These are phyloP conservation scores for Opisthograptis luteolata DNA, from an alignment of 2,888 invertebrate genomes.

Conservation along the genomic window DNA sequence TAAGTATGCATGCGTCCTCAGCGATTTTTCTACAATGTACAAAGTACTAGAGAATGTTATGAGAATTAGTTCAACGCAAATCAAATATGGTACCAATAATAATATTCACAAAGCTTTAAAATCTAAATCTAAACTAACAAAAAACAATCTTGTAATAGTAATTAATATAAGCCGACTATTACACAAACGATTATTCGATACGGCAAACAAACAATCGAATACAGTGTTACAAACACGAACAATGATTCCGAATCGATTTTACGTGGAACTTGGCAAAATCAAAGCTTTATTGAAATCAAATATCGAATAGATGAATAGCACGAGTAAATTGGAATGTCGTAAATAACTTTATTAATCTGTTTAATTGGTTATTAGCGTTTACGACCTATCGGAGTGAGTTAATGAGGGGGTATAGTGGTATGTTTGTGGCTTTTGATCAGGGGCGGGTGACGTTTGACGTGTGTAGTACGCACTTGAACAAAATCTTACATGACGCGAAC, in stretches of 20 bases:
- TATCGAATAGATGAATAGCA: conserved; percentile 36
- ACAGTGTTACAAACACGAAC: conserved; percentile 67
- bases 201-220: conserved; percentile 51
- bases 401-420: conserved; percentile 67
- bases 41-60: too few relatives aligned
- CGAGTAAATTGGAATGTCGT: conserved; percentile 69
- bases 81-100: too few relatives aligned
- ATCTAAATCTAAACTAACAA: neutral
- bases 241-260: conserved; percentile 68
- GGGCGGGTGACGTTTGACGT: conserved; percentile 43
- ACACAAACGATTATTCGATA: conserved; percentile 47
- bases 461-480: conserved; percentile 43
- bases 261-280: conserved; percentile 63
- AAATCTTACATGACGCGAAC: conserved; percentile 41
- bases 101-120: too few relatives aligned
- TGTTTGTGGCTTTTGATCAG: conserved; percentile 64
- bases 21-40: too few relatives aligned
- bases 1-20: too few relatives aligned
- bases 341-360: conserved; percentile 79
- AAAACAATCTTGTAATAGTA: conserved; percentile 16
- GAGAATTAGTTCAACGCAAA: too few relatives aligned
- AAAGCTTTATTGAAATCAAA: conserved; percentile 67
- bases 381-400: conserved; percentile 67
- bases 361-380: conserved; percentile 80
- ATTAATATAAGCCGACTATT: conserved; percentile 52